These are phyloP conservation scores for Rallus crepitans DNA, from an alignment of 2,797 vertebrate genomes.

Conservation along the genomic window DNA sequence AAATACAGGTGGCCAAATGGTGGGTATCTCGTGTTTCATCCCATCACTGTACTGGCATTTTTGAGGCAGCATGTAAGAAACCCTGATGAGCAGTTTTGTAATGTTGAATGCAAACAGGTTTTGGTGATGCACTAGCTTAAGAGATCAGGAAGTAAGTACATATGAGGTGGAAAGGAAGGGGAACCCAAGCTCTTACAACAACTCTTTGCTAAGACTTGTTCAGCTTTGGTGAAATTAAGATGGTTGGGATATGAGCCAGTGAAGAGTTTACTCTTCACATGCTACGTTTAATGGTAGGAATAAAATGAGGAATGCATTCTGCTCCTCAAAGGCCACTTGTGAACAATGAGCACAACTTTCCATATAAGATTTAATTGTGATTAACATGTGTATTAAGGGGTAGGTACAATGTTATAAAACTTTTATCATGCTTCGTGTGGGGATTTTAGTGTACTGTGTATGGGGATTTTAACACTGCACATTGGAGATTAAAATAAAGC, in stretches of 20 bases:
- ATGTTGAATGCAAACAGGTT: background rate
- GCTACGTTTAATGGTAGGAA: background rate
- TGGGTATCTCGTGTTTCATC: background rate
- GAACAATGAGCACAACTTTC: background rate
- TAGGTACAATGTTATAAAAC: background rate
- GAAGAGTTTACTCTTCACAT: background rate
- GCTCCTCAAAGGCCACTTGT: background rate
- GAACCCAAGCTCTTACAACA: background rate
- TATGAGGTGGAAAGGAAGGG: background rate
- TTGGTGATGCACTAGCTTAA: background rate
- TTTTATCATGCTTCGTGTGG: background rate
- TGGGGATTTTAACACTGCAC: background rate
- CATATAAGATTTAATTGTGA: background rate
- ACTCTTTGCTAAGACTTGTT: background rate
- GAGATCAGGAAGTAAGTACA: background rate
- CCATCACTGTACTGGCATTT: background rate
- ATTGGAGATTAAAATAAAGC: background rate
- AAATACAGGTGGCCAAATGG: background rate
- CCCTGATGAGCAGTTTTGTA: background rate
- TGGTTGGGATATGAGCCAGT: background rate
- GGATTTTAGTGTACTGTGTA: background rate
- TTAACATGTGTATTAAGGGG: background rate
- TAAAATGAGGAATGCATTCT: background rate
- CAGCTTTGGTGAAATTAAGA: background rate
- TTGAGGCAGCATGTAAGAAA: background rate